phyloP scores from a whole-genome alignment of 2,888 invertebrate genomes.

The Resseliella maxima region DNA sequence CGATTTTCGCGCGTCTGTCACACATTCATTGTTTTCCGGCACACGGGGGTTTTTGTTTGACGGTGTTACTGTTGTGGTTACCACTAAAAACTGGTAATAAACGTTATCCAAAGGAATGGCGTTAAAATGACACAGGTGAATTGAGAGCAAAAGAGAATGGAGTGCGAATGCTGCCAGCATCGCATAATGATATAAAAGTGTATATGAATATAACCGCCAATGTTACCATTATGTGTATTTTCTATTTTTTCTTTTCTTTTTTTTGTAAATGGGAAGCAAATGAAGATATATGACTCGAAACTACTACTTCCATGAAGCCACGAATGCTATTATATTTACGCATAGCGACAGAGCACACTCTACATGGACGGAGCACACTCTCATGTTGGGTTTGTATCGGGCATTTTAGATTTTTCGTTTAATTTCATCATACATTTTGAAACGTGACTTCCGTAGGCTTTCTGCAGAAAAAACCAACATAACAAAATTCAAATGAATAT shows the following conservation, averaged over 20 bases:
- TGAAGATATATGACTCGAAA: conserved; percentile 28
- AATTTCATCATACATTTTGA: neutral
- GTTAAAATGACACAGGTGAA: conserved; percentile 18
- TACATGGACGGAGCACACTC: neutral
- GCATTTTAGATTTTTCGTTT: conserved; percentile 8
- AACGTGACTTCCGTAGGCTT: neutral
- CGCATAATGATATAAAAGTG: neutral
- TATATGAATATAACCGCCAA: neutral
- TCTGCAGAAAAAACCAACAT: neutral
- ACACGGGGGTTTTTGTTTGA: neutral
- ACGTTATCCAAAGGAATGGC: neutral
- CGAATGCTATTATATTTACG: neutral
- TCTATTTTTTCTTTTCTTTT: no score
- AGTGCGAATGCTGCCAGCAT: neutral
- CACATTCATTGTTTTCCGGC: neutral
- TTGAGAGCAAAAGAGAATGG: neutral
- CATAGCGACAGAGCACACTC: neutral
- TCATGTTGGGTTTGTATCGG: neutral
- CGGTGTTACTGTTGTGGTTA: conserved; percentile 11
- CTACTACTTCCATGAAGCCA: neutral
- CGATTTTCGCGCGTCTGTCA: conserved; percentile 3
- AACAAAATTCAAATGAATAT: conserved; percentile 39
- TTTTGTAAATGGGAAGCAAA: conserved; percentile 25
- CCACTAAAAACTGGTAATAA: neutral
- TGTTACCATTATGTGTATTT: conserved; percentile 49